These are phyloP conservation scores for Entomobrya multifasciata DNA, from an alignment of 2,888 invertebrate genomes.

Conservation along the genomic window DNA sequence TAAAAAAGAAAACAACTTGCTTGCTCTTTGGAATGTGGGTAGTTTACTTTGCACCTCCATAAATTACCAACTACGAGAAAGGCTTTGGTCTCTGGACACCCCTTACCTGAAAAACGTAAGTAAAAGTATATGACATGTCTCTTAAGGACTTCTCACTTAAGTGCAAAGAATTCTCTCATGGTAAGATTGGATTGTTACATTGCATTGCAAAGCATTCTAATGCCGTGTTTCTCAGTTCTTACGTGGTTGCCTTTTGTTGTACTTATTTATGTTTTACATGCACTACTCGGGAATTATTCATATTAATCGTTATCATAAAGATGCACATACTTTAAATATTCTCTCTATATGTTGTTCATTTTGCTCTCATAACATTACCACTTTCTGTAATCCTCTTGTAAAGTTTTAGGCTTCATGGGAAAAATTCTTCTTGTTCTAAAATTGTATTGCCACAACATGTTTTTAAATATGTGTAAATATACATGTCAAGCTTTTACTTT, in stretches of 20 bases:
- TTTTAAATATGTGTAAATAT: background rate
- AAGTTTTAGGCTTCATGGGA: background rate
- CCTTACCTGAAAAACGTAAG: background rate
- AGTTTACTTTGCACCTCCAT: background rate
- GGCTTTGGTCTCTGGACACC: background rate
- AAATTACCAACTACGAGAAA: background rate
- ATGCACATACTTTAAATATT: too few species aligned
- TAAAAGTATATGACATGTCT: background rate
- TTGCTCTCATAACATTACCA: too few species aligned
- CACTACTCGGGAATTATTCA: too few species aligned
- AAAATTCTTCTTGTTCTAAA: background rate
- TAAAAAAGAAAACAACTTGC: background rate
- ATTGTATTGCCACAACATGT: background rate
- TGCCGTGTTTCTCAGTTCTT: background rate
- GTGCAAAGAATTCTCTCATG: too few species aligned
- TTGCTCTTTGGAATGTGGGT: too few species aligned
- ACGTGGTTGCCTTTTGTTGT: too few species aligned
- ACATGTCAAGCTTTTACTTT: background rate
- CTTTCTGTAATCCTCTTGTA: background rate
- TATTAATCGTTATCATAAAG: too few species aligned
- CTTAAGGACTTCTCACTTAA: conserved; percentile 1
- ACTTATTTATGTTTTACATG: too few species aligned
- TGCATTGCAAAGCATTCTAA: too few species aligned
- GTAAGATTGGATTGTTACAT: too few species aligned
- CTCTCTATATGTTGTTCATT: too few species aligned